phyloP scores from a whole-genome alignment of 2,113 vertebrate species.

The Hiodon tergisus region DNA sequence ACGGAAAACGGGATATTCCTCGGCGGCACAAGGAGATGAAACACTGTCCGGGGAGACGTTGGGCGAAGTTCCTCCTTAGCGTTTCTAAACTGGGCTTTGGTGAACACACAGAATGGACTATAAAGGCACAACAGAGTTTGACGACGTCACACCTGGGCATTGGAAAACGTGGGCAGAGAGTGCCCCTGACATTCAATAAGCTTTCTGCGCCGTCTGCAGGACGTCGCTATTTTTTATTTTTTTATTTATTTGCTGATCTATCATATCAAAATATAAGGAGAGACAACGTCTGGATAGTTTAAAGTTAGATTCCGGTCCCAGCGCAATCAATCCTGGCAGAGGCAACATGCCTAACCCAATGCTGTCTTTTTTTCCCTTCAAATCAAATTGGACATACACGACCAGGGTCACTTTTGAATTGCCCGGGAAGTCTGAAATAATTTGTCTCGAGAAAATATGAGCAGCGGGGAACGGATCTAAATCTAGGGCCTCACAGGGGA shows the following conservation, averaged over 20 bases:
- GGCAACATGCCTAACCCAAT: not conserved
- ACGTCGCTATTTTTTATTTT: not conserved
- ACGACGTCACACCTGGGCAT: conserved; percentile 4
- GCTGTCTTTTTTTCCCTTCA: conserved; percentile 11
- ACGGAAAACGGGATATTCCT: not conserved
- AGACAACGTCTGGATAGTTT: not conserved
- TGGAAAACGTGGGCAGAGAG: not conserved
- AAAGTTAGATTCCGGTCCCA: not conserved
- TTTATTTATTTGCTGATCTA: too few relatives aligned
- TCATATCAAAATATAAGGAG: not conserved
- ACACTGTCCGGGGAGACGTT: conserved; percentile 19
- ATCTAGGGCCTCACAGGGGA: not conserved
- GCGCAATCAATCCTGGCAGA: not conserved
- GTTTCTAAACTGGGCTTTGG: conserved; percentile 14
- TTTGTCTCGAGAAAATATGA: not conserved
- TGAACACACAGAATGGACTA: conserved; percentile 10
- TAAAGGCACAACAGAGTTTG: conserved; percentile 10
- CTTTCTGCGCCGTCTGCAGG: not conserved
- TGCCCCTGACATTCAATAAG: not conserved
- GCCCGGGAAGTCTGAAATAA: conserved; percentile 6
- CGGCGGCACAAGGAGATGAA: conserved; percentile 15
- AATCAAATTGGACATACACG: conserved; percentile 24
- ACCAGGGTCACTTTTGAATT: conserved; percentile 27
- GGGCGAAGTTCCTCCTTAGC: conserved; percentile 7
- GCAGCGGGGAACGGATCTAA: not conserved